These are phyloP conservation scores for Cecropterus lyciades DNA, from an alignment of 1,140 invertebrate species.

Conservation along the genomic window DNA sequence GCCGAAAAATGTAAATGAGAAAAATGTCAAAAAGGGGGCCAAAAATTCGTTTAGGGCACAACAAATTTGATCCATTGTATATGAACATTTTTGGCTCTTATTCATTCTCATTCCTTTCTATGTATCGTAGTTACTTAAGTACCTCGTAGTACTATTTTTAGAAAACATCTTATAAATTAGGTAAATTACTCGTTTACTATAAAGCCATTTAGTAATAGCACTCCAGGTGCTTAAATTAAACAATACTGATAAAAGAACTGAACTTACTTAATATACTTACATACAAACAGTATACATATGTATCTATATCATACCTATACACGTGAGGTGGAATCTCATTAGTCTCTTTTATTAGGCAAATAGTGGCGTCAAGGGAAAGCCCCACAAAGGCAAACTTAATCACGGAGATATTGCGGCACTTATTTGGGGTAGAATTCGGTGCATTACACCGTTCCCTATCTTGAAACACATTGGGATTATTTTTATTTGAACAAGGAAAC, in stretches of 20 bases:
- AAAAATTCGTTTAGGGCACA: constrained; percentile 50
- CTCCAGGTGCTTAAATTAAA: no score
- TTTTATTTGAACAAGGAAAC: constrained; percentile 6
- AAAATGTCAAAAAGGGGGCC: constrained; percentile 63
- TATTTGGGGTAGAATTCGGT: constrained; percentile 17
- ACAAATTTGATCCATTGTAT: background rate
- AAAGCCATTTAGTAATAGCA: no score
- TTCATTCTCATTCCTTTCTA: background rate
- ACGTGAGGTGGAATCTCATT: constrained; percentile 19
- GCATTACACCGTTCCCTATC: constrained; percentile 10
- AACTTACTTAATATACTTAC: no score
- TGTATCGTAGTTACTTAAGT: no score
- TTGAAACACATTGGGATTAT: background rate
- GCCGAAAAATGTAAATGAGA: constrained; percentile 76
- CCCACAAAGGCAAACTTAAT: constrained; percentile 24
- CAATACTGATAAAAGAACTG: no score
- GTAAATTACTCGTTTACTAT: no score
- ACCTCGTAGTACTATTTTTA: no score
- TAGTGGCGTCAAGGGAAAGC: constrained; percentile 23
- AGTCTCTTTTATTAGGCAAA: constrained; percentile 30
- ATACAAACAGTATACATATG: constrained; percentile 19
- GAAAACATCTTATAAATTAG: no score
- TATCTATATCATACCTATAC: constrained; percentile 12
- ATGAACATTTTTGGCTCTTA: background rate
- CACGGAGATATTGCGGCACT: constrained; percentile 14